Base-by-base conservation (phyloP, 1,140 invertebrate species). In the Diprion similis region DNA sequence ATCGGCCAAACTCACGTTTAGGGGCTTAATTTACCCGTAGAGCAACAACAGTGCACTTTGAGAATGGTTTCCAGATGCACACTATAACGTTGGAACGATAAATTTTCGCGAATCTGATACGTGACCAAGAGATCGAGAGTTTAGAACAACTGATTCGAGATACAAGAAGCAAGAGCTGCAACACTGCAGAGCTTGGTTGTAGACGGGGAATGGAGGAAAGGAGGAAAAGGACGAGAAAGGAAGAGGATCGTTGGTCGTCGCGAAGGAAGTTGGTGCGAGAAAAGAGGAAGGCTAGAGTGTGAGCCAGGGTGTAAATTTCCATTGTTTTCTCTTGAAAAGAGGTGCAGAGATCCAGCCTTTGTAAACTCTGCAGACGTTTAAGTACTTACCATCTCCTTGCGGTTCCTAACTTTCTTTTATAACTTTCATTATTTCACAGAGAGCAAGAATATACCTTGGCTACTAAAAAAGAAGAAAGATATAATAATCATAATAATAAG, bases 281-380 rank as follows among this genome's bases (percentile, higher is more conserved):
- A 59, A 9, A 59, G 51, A 59, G 51, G n/a, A 59, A 59, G 51
- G 51, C 9, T 59, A 59, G n/a, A 59, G 11, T 59, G 51, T 59
- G 51, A 59, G 51, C 51, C 51, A 59, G 51, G 51, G 51, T 59
- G 51, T 59, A 59, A 59, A 59, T 59, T 15, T 59, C 51, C 51
- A 59, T 59, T 59, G 51, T 59, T 59, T 59, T 59, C 51, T 59
- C 51, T 59, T 13, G 51, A 59, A 59, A 59, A 59, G 51, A 17
- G 11, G 51, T 17, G n/a, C 24, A 37, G 59, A 6, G 66, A 15
- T 45, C 19, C 37, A 19, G 11, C 66, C 66, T 68, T 68, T 68
- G 17, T 45, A 68, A 68, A 19, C 66, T 68, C 66, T 68, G 66
- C 66, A 8, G 66, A 68, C 66, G 37, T 68, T 68, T 45, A 45